Percentiles rank a stretch among this genome's conserved stretches.
Conservation (phyloP, 2,888 invertebrate species). For the Drosophila quinaria region DNA sequence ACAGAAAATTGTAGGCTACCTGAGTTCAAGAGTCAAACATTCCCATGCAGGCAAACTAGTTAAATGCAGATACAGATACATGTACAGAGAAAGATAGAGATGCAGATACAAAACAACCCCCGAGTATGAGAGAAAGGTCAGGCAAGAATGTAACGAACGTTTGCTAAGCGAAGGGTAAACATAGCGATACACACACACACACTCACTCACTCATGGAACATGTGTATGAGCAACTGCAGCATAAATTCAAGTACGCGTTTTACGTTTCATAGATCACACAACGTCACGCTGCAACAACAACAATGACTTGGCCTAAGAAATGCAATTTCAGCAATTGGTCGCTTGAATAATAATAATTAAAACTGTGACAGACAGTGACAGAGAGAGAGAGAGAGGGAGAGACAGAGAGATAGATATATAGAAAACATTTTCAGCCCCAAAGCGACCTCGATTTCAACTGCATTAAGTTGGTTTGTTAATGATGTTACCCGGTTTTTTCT, state of each 20-base stretch:
- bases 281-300: constrained; percentile 58
- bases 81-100: not conserved
- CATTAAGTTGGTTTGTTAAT: constrained; percentile 51
- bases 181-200: constrained; percentile 42
- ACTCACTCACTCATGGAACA: constrained; percentile 3
- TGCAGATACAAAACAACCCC: constrained; percentile 21
- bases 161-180: constrained; percentile 71
- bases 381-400: not conserved
- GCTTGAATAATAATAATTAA: constrained; percentile 47
- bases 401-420: not conserved
- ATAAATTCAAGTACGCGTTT: constrained; percentile 64
- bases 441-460: constrained; percentile 79
- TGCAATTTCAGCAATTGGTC: constrained; percentile 68
- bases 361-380: constrained; percentile 10
- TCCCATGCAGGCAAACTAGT: constrained; percentile 38
- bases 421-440: constrained; percentile 34
- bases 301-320: constrained; percentile 44
- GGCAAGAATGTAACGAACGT: constrained; percentile 64
- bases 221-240: constrained; percentile 46
- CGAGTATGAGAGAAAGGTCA: constrained; percentile 55
- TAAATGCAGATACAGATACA: not conserved
- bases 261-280: constrained; percentile 63
- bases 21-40: constrained; percentile 43
- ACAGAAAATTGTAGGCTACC: constrained; percentile 55
- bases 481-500: constrained; percentile 73